These are phyloP conservation scores for Drosophila birchii DNA, from an alignment of 2,888 invertebrate species.

Conservation along the genomic window DNA sequence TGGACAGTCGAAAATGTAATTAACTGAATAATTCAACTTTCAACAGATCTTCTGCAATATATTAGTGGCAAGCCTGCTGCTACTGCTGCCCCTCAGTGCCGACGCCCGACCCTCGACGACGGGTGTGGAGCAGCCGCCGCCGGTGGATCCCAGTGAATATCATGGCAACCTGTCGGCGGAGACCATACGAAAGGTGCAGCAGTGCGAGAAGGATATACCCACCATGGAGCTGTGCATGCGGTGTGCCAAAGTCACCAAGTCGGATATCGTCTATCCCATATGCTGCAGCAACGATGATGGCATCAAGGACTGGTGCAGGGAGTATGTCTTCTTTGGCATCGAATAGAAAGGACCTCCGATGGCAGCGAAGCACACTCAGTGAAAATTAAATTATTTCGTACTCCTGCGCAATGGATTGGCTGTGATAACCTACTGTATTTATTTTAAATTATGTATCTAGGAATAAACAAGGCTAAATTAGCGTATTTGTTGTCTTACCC, in stretches of 20 bases:
- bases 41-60: constrained; percentile 50
- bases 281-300: constrained; percentile 86
- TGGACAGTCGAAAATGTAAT: constrained; percentile 26
- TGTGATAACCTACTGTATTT: constrained; percentile 69
- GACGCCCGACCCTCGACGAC: constrained; percentile 49
- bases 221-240: constrained; percentile 86
- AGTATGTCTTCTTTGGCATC: constrained; percentile 85
- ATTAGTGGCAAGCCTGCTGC: constrained; percentile 31
- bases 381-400: constrained; percentile 25
- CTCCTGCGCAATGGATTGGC: constrained; percentile 69
- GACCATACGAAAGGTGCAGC: constrained; percentile 79
- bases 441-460: constrained; percentile 52
- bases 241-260: constrained; percentile 86
- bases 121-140: constrained; percentile 8
- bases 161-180: constrained; percentile 79
- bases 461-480: constrained; percentile 48
- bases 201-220: constrained; percentile 76
- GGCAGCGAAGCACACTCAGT: constrained; percentile 15
- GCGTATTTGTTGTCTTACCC: constrained; percentile 20
- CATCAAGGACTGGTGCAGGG: constrained; percentile 85
- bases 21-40: constrained; percentile 14
- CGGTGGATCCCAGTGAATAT: constrained; percentile 70
- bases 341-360: constrained; percentile 16
- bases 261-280: constrained; percentile 86
- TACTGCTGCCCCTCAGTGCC: constrained; percentile 49